phyloP scores from a whole-genome alignment of 23 tunicate species.

The Ascidia mentula region DNA sequence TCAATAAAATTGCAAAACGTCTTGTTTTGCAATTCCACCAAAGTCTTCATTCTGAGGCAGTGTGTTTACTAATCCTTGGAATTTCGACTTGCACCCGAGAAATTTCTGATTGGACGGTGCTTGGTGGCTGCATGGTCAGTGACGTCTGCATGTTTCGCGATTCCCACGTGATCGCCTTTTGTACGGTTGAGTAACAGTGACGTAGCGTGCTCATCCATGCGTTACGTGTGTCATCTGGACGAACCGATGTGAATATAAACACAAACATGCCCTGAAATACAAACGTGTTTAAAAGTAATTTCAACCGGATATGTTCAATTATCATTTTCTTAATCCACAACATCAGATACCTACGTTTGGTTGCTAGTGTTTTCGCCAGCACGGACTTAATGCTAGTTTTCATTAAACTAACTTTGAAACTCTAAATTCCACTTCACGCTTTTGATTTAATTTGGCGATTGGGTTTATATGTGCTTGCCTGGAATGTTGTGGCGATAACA shows the following conservation, averaged over 20 bases:
- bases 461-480: background rate
- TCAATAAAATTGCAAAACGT: too few relatives aligned
- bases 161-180: background rate
- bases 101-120: background rate
- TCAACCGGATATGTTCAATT: background rate
- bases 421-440: too few relatives aligned
- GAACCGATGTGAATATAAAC: conserved; percentile 2
- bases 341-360: background rate
- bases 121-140: background rate
- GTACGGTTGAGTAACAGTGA: background rate
- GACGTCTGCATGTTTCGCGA: background rate
- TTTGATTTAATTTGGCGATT: background rate
- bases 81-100: too few relatives aligned
- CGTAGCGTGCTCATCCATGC: background rate
- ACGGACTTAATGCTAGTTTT: too few relatives aligned
- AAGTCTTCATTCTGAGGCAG: too few relatives aligned
- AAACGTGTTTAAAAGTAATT: too few relatives aligned
- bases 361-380: too few relatives aligned
- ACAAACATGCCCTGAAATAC: background rate
- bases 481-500: background rate
- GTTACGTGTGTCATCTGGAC: background rate
- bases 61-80: too few relatives aligned
- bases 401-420: background rate
- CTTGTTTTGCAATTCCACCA: too few relatives aligned
- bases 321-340: background rate